Evolutionary conservation across 2,113 vertebrate species (phyloP).

Genomic region (Cryptotis parvus): DNA sequence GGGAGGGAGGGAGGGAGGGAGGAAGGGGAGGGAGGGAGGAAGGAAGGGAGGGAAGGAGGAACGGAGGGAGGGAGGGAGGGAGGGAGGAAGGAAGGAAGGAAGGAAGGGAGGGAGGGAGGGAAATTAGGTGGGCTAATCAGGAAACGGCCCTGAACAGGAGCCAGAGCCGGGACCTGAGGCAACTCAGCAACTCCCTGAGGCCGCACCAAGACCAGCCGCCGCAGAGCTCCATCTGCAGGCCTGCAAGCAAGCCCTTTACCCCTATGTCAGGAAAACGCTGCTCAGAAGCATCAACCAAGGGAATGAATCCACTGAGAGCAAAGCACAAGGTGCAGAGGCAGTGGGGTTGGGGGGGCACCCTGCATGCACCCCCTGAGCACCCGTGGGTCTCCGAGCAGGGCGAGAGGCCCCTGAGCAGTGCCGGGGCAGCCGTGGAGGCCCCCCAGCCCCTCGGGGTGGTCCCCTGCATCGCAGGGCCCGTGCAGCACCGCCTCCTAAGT

Average conservation of each 20-base stretch:
- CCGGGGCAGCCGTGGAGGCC: too few species aligned
- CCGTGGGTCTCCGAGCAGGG: too few species aligned
- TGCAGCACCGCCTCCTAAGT: too few species aligned
- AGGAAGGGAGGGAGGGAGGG: background rate
- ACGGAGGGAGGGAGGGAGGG: too few species aligned
- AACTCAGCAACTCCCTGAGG: background rate
- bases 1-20: background rate
- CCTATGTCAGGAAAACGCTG: background rate
- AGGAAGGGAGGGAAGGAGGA: too few species aligned
- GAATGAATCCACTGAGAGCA: background rate
- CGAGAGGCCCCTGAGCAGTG: too few species aligned
- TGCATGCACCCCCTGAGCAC: too few species aligned
- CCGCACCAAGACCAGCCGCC: background rate
- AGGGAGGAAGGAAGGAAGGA: background rate
- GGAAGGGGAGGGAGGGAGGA: background rate
- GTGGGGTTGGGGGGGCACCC: too few species aligned
- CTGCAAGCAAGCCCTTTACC: background rate
- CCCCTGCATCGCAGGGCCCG: too few species aligned
- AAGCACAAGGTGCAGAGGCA: background rate
- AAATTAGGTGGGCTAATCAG: background rate
- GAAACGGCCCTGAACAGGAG: background rate
- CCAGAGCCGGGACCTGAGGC: too few species aligned
- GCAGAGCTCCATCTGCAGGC: background rate
- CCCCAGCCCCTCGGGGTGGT: too few species aligned
- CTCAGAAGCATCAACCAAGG: background rate